Evolutionary conservation across 2,888 invertebrate species (phyloP).

Genomic region (Aelia acuminata): DNA sequence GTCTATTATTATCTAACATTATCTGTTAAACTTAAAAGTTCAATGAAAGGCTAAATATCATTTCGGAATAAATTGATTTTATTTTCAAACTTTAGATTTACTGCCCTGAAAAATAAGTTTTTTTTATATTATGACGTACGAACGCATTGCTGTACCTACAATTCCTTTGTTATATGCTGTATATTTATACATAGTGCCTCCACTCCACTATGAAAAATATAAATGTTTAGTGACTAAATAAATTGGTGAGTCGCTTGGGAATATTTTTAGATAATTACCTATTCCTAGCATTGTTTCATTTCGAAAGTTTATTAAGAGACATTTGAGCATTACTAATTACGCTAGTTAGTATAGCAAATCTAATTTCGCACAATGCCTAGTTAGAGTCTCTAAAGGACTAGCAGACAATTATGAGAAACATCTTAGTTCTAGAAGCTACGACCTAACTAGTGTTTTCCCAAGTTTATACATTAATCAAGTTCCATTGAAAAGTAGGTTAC

Average conservation of each 20-base stretch:
- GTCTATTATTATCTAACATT: no score
- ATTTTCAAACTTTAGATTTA: no score
- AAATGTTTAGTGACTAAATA: background rate
- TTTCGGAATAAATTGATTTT: no score
- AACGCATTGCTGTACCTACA: no score
- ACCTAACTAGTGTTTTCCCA: background rate
- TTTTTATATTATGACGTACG: no score
- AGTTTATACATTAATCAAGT: background rate
- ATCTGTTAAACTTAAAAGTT: no score
- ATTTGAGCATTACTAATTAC: background rate
- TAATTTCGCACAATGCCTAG: constrained; percentile 1
- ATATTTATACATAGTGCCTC: no score
- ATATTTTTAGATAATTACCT: background rate
- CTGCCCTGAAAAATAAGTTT: no score
- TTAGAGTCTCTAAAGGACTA: background rate
- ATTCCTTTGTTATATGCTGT: no score
- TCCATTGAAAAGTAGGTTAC: background rate
- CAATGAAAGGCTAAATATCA: no score
- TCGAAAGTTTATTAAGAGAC: constrained; percentile 14
- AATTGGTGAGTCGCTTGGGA: background rate
- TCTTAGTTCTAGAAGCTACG: background rate
- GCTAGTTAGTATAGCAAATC: background rate
- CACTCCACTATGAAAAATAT: background rate
- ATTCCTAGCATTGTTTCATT: background rate
- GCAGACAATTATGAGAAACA: constrained; percentile 30